Evolutionary conservation across 2,113 vertebrate genomes (phyloP).

Genomic region (Mus pahari): DNA sequence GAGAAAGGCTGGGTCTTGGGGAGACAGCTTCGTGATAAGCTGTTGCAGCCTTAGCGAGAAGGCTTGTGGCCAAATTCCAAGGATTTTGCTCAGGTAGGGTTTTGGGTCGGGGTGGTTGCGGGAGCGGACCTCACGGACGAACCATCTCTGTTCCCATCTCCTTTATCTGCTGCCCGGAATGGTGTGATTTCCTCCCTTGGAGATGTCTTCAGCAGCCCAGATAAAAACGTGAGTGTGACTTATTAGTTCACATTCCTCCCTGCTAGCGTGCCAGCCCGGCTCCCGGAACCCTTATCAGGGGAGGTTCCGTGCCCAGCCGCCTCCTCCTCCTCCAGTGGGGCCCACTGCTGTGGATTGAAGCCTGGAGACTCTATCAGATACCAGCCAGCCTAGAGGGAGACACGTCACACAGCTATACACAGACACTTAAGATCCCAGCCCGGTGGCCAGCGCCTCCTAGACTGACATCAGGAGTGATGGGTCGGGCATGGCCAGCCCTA

Average conservation of each 20-base stretch:
- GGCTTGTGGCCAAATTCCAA: slow-evolving; percentile 48
- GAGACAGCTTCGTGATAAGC: neutral
- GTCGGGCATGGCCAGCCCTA: neutral
- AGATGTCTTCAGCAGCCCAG: slow-evolving; percentile 83
- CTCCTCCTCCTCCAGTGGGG: neutral
- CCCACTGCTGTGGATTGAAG: neutral
- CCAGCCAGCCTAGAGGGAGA: slow-evolving; percentile 3
- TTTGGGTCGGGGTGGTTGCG: neutral
- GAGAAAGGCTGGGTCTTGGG: neutral
- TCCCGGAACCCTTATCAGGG: slow-evolving; percentile 35
- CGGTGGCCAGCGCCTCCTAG: neutral
- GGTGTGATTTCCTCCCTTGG: slow-evolving; percentile 88
- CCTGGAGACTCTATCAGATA: slow-evolving; percentile 25
- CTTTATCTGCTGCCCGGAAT: slow-evolving; percentile 82
- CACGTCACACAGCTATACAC: neutral
- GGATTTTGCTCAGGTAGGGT: slow-evolving; percentile 70
- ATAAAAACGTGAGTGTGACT: slow-evolving; percentile 87
- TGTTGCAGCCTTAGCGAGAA: neutral
- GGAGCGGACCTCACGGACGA: slow-evolving; percentile 52
- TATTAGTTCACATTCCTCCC: slow-evolving; percentile 73
- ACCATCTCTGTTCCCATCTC: slow-evolving; percentile 36
- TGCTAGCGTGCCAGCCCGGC: slow-evolving; percentile 10
- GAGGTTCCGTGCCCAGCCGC: neutral
- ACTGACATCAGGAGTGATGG: neutral
- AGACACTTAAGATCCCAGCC: slow-evolving; percentile 49